Conservation (phyloP, 2,888 invertebrate species). For the Yponomeuta plumbellus region DNA sequence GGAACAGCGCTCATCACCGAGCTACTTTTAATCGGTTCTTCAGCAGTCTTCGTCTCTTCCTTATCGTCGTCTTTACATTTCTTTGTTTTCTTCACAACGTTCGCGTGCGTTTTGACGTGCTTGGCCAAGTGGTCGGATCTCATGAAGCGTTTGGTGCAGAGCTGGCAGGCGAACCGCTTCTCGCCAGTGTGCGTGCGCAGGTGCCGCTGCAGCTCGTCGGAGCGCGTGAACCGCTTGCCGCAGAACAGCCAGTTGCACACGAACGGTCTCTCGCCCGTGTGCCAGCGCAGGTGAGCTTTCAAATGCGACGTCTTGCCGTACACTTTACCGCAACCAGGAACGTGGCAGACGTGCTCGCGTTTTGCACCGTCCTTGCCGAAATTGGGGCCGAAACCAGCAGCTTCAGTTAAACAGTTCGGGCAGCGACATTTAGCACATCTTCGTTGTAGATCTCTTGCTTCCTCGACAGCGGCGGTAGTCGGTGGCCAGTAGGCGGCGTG, state of each 20-base stretch:
- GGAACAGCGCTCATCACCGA: background rate
- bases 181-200: constrained; percentile 93
- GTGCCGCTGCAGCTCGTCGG: constrained; percentile 93
- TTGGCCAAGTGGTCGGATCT: constrained; percentile 95
- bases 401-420: constrained; percentile 88
- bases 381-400: constrained; percentile 83
- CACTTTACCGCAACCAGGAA: constrained; percentile 90
- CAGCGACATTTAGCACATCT: constrained; percentile 86
- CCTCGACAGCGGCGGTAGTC: constrained; percentile 55
- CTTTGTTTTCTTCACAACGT: constrained; percentile 72
- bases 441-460: constrained; percentile 77
- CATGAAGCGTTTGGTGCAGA: constrained; percentile 94
- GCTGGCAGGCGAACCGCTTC: constrained; percentile 89
- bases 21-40: constrained; percentile 20
- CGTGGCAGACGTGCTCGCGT: constrained; percentile 90
- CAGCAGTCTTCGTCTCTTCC: constrained; percentile 43
- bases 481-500: constrained; percentile 67
- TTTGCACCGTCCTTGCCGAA: constrained; percentile 85
- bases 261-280: constrained; percentile 94
- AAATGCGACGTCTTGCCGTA: constrained; percentile 97
- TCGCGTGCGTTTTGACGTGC: constrained; percentile 92
- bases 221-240: constrained; percentile 93
- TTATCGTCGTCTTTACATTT: constrained; percentile 61
- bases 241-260: constrained; percentile 93
- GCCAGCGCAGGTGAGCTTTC: constrained; percentile 95